These are phyloP conservation scores for Tapera naevia DNA, from an alignment of 2,797 vertebrate genomes.

Conservation along the genomic window DNA sequence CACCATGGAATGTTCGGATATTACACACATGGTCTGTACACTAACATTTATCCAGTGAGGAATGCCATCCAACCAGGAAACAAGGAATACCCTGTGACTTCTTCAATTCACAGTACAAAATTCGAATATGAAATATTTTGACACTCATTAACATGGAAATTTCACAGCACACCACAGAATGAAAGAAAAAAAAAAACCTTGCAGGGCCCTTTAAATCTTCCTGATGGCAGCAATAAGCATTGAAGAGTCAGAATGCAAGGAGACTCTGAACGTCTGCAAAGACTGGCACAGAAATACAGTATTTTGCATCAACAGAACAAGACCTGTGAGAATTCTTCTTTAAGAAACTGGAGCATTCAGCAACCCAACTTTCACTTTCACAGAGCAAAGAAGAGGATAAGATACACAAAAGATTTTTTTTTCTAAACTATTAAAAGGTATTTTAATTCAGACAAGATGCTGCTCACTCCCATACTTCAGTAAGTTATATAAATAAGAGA, in stretches of 20 bases:
- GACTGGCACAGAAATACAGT: background rate
- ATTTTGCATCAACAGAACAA: background rate
- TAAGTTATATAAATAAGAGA: background rate
- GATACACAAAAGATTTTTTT: background rate
- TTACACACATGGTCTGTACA: rapidly evolving
- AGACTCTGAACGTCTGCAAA: background rate
- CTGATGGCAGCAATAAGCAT: background rate
- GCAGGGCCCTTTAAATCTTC: background rate
- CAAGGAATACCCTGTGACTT: background rate
- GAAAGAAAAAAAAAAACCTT: background rate
- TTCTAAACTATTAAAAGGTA: background rate
- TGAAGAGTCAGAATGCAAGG: background rate
- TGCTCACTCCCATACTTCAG: background rate
- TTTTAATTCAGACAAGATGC: background rate
- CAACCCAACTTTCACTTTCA: background rate
- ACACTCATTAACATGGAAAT: background rate
- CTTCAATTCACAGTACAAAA: background rate
- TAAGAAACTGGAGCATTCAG: background rate
- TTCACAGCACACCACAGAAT: background rate
- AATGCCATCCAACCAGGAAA: background rate
- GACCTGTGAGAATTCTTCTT: background rate
- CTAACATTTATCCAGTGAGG: background rate
- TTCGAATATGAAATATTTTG: background rate
- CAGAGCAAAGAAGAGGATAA: background rate
- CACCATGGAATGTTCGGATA: rapidly evolving